Percentiles rank a stretch among this genome's conserved stretches.
Conservation (phyloP, 2,113 vertebrate genomes). For the Nettapus auritus region DNA sequence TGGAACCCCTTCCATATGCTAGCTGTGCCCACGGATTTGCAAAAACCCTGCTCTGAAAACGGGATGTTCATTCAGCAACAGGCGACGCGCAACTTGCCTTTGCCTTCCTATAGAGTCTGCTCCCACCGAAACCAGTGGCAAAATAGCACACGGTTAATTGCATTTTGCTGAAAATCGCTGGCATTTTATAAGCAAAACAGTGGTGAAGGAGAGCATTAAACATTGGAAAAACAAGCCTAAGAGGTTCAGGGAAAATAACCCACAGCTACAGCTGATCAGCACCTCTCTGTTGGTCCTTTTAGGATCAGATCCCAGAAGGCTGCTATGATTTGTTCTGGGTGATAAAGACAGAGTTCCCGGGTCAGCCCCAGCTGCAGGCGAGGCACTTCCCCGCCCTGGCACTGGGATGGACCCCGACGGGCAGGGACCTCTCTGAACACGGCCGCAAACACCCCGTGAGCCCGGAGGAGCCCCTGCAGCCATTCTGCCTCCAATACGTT, state of each 20-base stretch:
- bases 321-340: neutral
- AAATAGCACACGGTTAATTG: neutral
- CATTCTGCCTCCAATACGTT: rapidly evolving
- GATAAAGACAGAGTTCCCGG: neutral
- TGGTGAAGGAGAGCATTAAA: neutral
- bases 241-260: neutral
- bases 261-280: neutral
- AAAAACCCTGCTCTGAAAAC: slow-evolving; percentile 46
- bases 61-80: slow-evolving; percentile 58
- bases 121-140: neutral
- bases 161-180: neutral
- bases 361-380: neutral
- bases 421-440: neutral
- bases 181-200: neutral
- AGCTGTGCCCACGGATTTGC: slow-evolving; percentile 52
- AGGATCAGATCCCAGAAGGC: neutral
- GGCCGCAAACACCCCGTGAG: neutral
- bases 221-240: slow-evolving; percentile 5
- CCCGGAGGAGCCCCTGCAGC: neutral
- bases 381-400: neutral
- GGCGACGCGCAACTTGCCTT: neutral
- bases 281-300: neutral
- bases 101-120: slow-evolving; percentile 1
- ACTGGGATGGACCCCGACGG: neutral
- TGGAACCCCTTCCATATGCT: slow-evolving; percentile 68